Conservation (phyloP, 2,888 invertebrate species). For the Chelonus formosanus region DNA sequence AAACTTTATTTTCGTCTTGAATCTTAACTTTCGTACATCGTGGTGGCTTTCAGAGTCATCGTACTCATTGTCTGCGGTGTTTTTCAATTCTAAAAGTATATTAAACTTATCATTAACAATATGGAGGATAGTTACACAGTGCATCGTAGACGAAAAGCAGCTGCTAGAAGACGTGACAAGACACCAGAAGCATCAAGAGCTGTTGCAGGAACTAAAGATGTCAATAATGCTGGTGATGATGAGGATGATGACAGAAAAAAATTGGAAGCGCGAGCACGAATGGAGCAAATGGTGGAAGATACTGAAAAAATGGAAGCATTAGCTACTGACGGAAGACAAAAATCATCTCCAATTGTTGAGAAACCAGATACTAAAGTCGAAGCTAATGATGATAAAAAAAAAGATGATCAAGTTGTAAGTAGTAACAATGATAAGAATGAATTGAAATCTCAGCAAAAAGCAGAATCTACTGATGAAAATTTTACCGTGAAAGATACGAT, state of each 20-base stretch:
- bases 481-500: not conserved
- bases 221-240: constrained; percentile 33
- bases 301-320: constrained; percentile 50
- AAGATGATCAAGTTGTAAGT: too few relatives aligned
- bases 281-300: constrained; percentile 60
- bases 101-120: not conserved
- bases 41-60: constrained; percentile 14
- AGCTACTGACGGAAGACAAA: constrained; percentile 32
- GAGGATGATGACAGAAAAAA: constrained; percentile 52
- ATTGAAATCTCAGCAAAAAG: too few relatives aligned
- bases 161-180: constrained; percentile 56
- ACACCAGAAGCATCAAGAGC: constrained; percentile 54
- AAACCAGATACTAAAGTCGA: not conserved
- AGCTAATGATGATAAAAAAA: too few relatives aligned
- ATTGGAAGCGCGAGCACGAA: constrained; percentile 51
- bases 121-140: constrained; percentile 63
- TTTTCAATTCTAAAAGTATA: not conserved
- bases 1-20: constrained; percentile 58
- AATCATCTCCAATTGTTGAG: not conserved
- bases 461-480: not conserved
- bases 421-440: too few relatives aligned
- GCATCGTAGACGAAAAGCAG: constrained; percentile 59
- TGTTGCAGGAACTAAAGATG: constrained; percentile 29
- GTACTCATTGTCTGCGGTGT: constrained; percentile 10
- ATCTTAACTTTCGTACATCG: constrained; percentile 16